Evolutionary conservation across 2,888 invertebrate genomes (phyloP).

Genomic region (Drosophila affinis): DNA sequence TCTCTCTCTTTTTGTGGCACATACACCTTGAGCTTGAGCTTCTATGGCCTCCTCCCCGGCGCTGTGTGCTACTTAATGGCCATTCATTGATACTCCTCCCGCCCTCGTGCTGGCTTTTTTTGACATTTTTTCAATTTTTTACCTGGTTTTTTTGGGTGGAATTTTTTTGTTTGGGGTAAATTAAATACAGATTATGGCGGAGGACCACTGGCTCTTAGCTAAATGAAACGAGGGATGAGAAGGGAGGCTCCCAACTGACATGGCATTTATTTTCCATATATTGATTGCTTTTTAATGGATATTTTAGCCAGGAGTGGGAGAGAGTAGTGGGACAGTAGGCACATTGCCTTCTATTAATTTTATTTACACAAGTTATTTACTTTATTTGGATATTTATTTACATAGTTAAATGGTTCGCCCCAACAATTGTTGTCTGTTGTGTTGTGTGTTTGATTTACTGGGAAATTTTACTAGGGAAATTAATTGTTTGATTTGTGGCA

Average conservation of each 20-base stretch:
- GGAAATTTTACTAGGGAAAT: conserved; percentile 75
- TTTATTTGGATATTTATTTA: conserved; percentile 39
- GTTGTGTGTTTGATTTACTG: conserved; percentile 68
- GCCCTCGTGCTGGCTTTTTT: conserved; percentile 61
- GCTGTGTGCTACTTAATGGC: conserved; percentile 53
- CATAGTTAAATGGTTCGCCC: conserved; percentile 76
- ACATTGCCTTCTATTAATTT: conserved; percentile 52
- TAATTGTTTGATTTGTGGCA: conserved; percentile 75
- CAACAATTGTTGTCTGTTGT: conserved; percentile 57
- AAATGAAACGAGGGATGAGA: conserved; percentile 57
- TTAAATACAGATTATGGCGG: conserved; percentile 69
- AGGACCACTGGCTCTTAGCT: conserved; percentile 58
- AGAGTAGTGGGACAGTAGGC: too few species aligned
- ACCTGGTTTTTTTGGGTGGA: conserved; percentile 6
- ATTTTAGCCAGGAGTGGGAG: conserved; percentile 36
- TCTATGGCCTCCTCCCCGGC: conserved; percentile 16
- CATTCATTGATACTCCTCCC: conserved; percentile 44
- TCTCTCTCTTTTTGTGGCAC: conserved; percentile 9
- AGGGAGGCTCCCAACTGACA: conserved; percentile 53
- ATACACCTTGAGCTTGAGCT: conserved; percentile 52
- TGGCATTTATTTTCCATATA: conserved; percentile 76
- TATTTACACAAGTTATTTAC: conserved; percentile 35
- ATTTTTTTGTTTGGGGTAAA: conserved; percentile 52
- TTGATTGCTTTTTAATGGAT: conserved; percentile 80
- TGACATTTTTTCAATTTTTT: conserved; percentile 72